phyloP scores from a whole-genome alignment of 1,140 invertebrate species.

The Rhagoletis zephyria region DNA sequence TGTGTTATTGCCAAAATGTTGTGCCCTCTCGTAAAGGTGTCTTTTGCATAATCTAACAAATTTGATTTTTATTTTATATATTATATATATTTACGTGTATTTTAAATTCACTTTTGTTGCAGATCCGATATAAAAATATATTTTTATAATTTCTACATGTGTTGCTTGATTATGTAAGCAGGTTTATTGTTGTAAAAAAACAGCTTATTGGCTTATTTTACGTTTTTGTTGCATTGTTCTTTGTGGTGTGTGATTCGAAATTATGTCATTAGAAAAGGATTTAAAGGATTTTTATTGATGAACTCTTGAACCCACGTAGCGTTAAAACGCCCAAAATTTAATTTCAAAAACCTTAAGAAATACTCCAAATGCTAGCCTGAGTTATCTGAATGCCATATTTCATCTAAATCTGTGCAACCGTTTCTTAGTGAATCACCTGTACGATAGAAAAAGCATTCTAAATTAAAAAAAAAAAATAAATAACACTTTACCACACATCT shows the following conservation, averaged over 20 bases:
- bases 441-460: too few relatives aligned
- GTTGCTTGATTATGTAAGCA: not conserved
- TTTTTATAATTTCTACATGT: slow-evolving; percentile 28
- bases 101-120: slow-evolving; percentile 5
- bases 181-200: slow-evolving; percentile 21
- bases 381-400: too few relatives aligned
- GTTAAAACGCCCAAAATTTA: too few relatives aligned
- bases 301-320: too few relatives aligned
- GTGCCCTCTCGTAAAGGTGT: slow-evolving; percentile 16
- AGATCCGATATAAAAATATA: not conserved
- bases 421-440: too few relatives aligned
- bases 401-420: too few relatives aligned
- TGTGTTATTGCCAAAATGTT: not conserved
- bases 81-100: not conserved
- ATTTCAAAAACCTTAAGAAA: too few relatives aligned
- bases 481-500: too few relatives aligned
- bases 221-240: not conserved
- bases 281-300: too few relatives aligned
- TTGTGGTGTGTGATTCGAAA: not conserved
- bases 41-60: slow-evolving; percentile 4
- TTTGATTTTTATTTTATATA: not conserved
- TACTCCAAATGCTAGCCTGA: too few relatives aligned
- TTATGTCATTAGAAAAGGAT: not conserved
- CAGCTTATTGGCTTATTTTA: not conserved
- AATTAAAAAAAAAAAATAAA: too few relatives aligned